A percentile compares a stretch with the other conserved stretches of the same genome.
phyloP scores from a whole-genome alignment of 2,888 invertebrate species.

The Pogonocherus hispidulus region DNA sequence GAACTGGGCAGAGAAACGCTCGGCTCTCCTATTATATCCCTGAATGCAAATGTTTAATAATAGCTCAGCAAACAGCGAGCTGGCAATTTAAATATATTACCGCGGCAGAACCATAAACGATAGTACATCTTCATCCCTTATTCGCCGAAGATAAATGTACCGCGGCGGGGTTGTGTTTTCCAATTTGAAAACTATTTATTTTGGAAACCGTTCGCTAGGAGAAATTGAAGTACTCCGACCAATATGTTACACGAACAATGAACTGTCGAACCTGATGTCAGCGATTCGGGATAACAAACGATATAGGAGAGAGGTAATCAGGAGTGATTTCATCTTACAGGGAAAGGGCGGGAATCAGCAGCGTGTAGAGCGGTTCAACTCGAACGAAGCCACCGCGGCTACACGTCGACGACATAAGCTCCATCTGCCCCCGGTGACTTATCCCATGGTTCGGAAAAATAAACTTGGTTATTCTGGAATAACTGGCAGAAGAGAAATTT shows the following conservation, averaged over 20 bases:
- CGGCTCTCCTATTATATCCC: neutral
- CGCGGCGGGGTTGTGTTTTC: slow-evolving; percentile 35
- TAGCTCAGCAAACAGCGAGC: slow-evolving; percentile 4
- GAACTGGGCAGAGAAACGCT: neutral
- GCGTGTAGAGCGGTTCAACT: slow-evolving; percentile 59
- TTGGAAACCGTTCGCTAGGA: slow-evolving; percentile 15
- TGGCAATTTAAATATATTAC: slow-evolving; percentile 32
- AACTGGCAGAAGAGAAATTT: neutral
- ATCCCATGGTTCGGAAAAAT: slow-evolving; percentile 47
- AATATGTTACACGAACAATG: slow-evolving; percentile 68
- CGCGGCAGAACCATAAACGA: slow-evolving; percentile 25
- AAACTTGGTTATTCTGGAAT: neutral
- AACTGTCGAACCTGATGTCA: slow-evolving; percentile 69
- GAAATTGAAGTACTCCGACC: slow-evolving; percentile 51
- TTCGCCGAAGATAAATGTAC: slow-evolving; percentile 35
- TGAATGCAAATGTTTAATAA: slow-evolving; percentile 21
- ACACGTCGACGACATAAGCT: slow-evolving; percentile 53
- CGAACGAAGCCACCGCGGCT: slow-evolving; percentile 50
- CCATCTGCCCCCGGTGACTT: slow-evolving; percentile 49
- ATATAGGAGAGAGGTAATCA: slow-evolving; percentile 65
- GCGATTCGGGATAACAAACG: slow-evolving; percentile 68
- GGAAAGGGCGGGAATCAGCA: slow-evolving; percentile 67
- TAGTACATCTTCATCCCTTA: slow-evolving; percentile 34
- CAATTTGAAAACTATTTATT: slow-evolving; percentile 40
- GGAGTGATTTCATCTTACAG: slow-evolving; percentile 69